phyloP scores from a whole-genome alignment of 2,797 vertebrate species.

The Dromococcyx pavoninus region DNA sequence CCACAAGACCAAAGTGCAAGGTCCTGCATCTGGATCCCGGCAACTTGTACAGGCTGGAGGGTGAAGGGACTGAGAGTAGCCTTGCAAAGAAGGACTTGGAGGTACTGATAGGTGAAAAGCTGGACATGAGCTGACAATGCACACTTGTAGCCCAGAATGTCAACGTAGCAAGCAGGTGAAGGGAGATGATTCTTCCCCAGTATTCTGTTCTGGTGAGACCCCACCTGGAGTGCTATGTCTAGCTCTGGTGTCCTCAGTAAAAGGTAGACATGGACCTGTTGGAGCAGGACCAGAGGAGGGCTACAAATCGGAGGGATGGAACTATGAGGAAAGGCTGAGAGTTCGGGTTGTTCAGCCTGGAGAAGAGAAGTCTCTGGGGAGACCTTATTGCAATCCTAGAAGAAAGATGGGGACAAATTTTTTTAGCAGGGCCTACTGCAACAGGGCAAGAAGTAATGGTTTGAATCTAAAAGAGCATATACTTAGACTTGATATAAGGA shows the following conservation, averaged over 20 bases:
- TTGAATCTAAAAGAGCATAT: neutral
- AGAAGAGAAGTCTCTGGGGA: neutral
- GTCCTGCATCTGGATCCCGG: accelerated
- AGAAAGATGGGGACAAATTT: neutral
- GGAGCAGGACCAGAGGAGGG: accelerated
- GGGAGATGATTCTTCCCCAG: neutral
- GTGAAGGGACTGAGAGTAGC: neutral
- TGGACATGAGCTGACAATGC: neutral
- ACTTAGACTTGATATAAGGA: neutral
- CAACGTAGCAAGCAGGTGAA: accelerated
- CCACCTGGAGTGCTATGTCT: neutral
- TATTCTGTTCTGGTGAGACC: neutral
- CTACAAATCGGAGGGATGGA: neutral
- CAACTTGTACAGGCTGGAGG: accelerated
- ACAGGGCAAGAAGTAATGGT: neutral
- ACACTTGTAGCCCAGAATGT: accelerated
- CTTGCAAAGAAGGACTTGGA: accelerated
- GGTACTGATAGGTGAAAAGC: neutral
- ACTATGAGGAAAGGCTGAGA: neutral
- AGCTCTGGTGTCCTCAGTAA: neutral
- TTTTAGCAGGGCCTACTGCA: neutral
- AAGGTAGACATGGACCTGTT: neutral
- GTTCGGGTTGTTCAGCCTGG: neutral
- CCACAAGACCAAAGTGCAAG: neutral
- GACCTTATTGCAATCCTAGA: neutral